A percentile compares a stretch with the other conserved stretches of the same genome.
These are phyloP conservation scores for Cantharis flavilabris DNA, from an alignment of 2,888 invertebrate genomes.

Conservation along the genomic window DNA sequence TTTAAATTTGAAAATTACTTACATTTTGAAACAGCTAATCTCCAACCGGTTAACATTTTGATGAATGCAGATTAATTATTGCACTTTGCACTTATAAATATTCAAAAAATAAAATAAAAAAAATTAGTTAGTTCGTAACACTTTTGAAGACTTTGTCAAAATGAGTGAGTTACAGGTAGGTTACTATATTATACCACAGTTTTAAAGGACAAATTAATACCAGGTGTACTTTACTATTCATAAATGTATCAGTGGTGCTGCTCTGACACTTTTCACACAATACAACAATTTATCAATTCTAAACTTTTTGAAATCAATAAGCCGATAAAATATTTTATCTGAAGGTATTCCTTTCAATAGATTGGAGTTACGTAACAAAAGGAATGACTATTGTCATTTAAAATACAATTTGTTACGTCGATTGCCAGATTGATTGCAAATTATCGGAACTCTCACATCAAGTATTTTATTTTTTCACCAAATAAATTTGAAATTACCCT, in stretches of 20 bases:
- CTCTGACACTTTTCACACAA: not conserved
- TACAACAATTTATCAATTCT: not conserved
- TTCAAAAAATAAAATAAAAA: not conserved
- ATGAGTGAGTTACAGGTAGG: not conserved
- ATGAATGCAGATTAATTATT: constrained; percentile 11
- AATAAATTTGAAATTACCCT: not conserved
- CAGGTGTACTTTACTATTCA: not conserved
- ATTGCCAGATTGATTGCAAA: not conserved
- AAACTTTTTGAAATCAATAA: not conserved
- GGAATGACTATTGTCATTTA: not conserved
- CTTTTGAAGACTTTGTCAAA: not conserved
- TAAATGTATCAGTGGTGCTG: not conserved
- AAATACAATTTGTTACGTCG: not conserved
- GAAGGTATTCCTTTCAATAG: not conserved
- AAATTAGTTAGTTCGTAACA: not conserved
- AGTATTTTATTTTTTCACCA: not conserved
- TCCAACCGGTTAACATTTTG: constrained; percentile 44
- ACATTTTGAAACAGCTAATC: constrained; percentile 42
- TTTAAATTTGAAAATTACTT: constrained; percentile 29
- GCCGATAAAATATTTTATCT: constrained; percentile 3
- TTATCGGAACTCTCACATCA: not conserved
- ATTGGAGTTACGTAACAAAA: not conserved
- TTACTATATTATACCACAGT: not conserved
- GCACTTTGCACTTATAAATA: not conserved
- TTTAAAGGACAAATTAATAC: not conserved